These are phyloP conservation scores for Plagodis dolabraria DNA, from an alignment of 2,888 invertebrate genomes.

Conservation along the genomic window DNA sequence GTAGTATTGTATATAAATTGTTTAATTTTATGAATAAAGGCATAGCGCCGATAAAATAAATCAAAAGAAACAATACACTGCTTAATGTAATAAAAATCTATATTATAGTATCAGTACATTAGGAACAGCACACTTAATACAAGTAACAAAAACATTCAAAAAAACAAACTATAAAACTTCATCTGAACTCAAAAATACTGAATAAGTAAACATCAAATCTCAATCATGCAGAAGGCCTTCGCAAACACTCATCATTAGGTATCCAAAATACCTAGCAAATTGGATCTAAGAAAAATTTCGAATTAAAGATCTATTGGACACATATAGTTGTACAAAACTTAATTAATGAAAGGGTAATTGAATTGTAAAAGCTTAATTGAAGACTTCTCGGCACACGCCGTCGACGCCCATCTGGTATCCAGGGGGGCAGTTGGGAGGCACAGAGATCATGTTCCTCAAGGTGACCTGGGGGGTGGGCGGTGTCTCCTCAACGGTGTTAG, in stretches of 20 bases:
- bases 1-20: too few species aligned
- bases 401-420: slow-evolving; percentile 54
- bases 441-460: slow-evolving; percentile 62
- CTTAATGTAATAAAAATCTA: too few species aligned
- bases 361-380: slow-evolving; percentile 32
- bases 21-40: too few species aligned
- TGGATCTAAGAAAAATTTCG: not conserved
- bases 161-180: slow-evolving; percentile 21
- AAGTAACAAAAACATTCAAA: slow-evolving; percentile 7
- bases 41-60: too few species aligned
- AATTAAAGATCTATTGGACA: not conserved
- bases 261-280: slow-evolving; percentile 1
- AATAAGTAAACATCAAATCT: slow-evolving; percentile 13
- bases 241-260: slow-evolving; percentile 16
- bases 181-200: slow-evolving; percentile 48
- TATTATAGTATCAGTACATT: slow-evolving; percentile 16
- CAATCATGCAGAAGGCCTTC: slow-evolving; percentile 22
- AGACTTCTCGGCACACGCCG: slow-evolving; percentile 60
- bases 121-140: slow-evolving; percentile 27
- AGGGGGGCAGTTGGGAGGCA: slow-evolving; percentile 55
- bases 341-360: slow-evolving; percentile 1
- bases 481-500: slow-evolving; percentile 53
- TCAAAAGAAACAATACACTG: too few species aligned
- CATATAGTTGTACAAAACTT: not conserved
- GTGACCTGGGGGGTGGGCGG: slow-evolving; percentile 34